Base-by-base conservation (phyloP, 35 echinoderm and acorn worm genomes). In the Ophioderma brevispina region DNA sequence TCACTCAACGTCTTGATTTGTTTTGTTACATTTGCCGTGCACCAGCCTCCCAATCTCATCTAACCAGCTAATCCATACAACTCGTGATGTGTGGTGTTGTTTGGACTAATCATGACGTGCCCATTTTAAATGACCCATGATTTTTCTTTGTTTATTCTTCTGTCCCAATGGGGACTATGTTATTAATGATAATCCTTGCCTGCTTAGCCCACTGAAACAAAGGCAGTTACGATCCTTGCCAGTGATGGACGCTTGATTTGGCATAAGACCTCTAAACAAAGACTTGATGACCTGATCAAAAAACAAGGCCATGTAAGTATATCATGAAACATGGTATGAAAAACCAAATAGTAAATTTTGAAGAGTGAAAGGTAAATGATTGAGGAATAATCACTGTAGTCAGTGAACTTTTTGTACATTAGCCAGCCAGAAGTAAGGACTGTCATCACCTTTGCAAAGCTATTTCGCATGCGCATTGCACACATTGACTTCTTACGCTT, bases 231-330 rank as follows among this genome's bases (percentile, higher is more conserved):
- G 33, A 87, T 99, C 40, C 87, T 99, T 78, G 97, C 97, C 38
- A 99, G 97, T 93, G 97, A 99, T 80, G 97, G 97, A 76, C 94
- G 94, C 15, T 85, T 95, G 78, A 95, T 99, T 35, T 99, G 97
- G 97, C 97, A 95, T 88, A 99, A 99, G 93, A 93, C 87, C 13
- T 75, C 94, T 64, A 95, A 95, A 91, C 97, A 99, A 78, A 95
- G 97, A 82, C 85, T 95, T 33, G 97, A 99, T 86, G 97, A 99
- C 38, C 88, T 99, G 38, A 50, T 85, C 38, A 99, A 99, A 91
- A 99, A 99, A 87, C 93, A 90, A 80, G 93, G 93, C 55, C 82
- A 84, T 93, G 97, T 99, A 78, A 99, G 97, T 99, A 99, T 64
- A 77, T n/a, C n/a, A n/a, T n/a, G 59, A 70, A 15, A 46, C 41